Evolutionary conservation across 2,888 invertebrate species (phyloP), one percentile per base, ranked within the genome.

Genomic region (Caradrina kadenii): DNA sequence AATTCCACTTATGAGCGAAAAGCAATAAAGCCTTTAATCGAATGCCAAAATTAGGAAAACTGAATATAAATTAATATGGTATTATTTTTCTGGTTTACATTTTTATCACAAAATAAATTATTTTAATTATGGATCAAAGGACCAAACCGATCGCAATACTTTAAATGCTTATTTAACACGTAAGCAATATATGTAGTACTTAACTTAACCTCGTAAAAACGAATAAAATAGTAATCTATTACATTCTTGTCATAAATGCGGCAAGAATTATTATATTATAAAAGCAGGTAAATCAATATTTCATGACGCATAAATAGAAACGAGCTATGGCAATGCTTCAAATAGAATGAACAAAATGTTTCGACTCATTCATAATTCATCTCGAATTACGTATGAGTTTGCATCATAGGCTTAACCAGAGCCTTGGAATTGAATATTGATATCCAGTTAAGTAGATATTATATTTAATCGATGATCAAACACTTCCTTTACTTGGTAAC

Each of bases 351-450:
- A 75, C 75, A 42, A 65, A 72, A 68, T 63, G 53, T 63, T 68
- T 54, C 60, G 65, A 56, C 68, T 80, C 65, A 80, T 79, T 72
- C 65, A 76, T 79, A 76, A 79, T 79, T 80, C 68, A 76, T 65
- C 55, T 60, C 31, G 77, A 68, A 80, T 66, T 60, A 48, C 54
- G 45, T 65, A 71, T 70, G 45, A 59, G 62, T 61, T 80, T 71
- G 67, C 72, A 76, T 80, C 81, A 68, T 68, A 63, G 52, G 42
- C 63, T 76, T 67, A 67, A 56, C 62, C 58, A 61, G 49, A 77
- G 39, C 66, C 56, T 69, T 54, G 66, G 17, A 55, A 52, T 54
- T 61, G 13, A 52, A 52, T 65, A 79, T 63, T 31, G 22, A 55
- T 52, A 73, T 73, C 58, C 58, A 73, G 45, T 59, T 52, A 5